Conservation (phyloP, 2,888 invertebrate genomes). For the Lucinisca nassula region DNA sequence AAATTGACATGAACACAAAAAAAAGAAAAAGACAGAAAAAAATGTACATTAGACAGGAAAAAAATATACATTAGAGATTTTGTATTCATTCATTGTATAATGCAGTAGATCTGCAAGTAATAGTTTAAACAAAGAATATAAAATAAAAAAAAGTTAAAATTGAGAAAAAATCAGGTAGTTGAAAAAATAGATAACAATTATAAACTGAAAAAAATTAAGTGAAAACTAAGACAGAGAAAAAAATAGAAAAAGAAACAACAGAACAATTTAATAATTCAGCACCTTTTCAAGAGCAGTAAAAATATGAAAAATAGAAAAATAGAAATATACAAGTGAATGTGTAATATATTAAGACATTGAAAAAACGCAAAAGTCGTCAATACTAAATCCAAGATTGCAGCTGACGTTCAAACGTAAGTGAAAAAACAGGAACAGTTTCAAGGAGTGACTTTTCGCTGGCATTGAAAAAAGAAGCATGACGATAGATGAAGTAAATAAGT, state of each 20-base stretch:
- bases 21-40: no score
- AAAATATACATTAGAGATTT: no score
- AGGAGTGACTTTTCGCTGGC: constrained; percentile 8
- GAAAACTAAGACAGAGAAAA: neutral
- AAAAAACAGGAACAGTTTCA: neutral
- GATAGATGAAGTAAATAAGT: constrained; percentile 50
- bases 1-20: no score
- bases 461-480: constrained; percentile 17
- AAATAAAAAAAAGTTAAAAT: no score
- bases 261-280: no score
- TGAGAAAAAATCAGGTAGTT: no score
- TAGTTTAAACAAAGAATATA: no score
- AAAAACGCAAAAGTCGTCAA: neutral
- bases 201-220: neutral
- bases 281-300: neutral
- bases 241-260: neutral
- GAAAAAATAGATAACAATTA: no score
- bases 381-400: neutral
- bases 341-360: neutral
- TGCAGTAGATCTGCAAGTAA: no score
- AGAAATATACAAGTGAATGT: neutral
- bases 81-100: no score
- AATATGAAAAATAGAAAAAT: neutral
- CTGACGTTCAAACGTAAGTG: neutral
- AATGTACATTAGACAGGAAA: no score